phyloP scores from a whole-genome alignment of 2,888 invertebrate genomes.

The Chironomus tentans region DNA sequence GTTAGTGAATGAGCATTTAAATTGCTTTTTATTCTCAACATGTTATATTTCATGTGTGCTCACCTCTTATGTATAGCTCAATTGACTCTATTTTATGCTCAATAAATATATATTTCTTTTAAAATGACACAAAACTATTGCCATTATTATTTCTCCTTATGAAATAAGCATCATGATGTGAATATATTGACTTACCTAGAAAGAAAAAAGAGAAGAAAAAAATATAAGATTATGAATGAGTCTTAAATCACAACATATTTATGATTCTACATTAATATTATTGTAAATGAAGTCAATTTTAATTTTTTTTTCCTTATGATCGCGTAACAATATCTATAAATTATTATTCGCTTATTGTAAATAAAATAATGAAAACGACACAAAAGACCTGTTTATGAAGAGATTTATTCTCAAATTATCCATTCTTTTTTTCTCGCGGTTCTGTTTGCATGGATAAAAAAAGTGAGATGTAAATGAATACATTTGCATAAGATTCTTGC shows the following conservation, averaged over 20 bases:
- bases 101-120: neutral
- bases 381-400: too few species aligned
- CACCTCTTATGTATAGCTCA: too few species aligned
- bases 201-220: neutral
- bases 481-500: too few species aligned
- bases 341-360: neutral
- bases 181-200: neutral
- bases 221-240: neutral
- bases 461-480: too few species aligned
- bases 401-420: too few species aligned
- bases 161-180: neutral
- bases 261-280: neutral
- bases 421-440: too few species aligned
- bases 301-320: neutral
- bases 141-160: neutral
- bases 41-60: too few species aligned
- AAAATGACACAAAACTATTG: neutral
- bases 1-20: too few species aligned
- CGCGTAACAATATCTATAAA: neutral
- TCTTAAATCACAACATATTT: neutral
- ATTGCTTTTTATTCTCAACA: too few species aligned
- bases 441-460: too few species aligned
- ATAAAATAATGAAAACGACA: neutral
- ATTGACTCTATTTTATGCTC: too few species aligned
- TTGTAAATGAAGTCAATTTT: constrained; percentile 1